Evolutionary conservation across 2,113 vertebrate species (phyloP).

Genomic region (Halichoerus grypus): DNA sequence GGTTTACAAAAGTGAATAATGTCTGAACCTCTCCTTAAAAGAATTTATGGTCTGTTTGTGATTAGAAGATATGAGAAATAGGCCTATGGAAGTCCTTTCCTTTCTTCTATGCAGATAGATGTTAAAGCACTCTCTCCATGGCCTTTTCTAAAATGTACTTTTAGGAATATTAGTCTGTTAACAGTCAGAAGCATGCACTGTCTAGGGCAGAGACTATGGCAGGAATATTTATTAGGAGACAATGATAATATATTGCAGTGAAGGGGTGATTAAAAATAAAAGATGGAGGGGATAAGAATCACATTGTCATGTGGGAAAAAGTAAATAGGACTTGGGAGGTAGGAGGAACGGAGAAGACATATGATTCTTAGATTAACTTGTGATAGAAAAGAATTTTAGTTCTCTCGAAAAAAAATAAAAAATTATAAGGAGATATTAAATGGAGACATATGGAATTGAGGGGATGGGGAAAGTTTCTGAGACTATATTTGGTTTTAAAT

Average conservation of each 20-base stretch:
- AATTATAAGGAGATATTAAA: background rate
- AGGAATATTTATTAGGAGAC: background rate
- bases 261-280: background rate
- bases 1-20: background rate
- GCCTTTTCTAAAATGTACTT: background rate
- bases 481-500: background rate
- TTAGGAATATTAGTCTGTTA: background rate
- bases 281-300: background rate
- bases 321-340: background rate
- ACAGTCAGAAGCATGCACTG: background rate
- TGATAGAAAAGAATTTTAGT: background rate
- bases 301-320: background rate
- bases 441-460: background rate
- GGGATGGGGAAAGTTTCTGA: background rate
- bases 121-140: fast-evolving
- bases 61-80: background rate
- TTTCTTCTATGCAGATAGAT: background rate
- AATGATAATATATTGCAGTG: background rate
- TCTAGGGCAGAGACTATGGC: background rate
- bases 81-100: background rate
- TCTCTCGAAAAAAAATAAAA: background rate
- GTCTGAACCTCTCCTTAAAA: background rate
- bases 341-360: fast-evolving
- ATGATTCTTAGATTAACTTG: background rate
- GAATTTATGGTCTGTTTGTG: background rate